phyloP scores from a whole-genome alignment of 1,140 invertebrate genomes.

The Listronotus bonariensis region DNA sequence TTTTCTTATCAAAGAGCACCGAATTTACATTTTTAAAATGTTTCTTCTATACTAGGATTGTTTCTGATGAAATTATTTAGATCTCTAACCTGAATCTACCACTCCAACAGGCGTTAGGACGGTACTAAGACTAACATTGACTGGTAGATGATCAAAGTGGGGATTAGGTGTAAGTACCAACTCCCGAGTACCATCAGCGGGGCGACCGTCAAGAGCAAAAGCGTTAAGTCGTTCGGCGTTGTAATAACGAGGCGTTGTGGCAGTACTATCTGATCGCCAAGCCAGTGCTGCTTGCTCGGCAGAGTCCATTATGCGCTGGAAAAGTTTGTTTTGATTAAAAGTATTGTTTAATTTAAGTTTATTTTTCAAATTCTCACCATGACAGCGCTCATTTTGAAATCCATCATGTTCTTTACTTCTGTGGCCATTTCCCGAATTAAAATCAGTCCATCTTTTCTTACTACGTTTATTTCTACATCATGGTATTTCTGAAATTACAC shows the following conservation, averaged over 20 bases:
- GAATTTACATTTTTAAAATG: too few species aligned
- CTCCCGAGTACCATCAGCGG: conserved; percentile 67
- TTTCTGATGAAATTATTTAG: not conserved
- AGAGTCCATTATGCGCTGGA: conserved; percentile 83
- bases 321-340: conserved; percentile 22
- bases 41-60: too few species aligned
- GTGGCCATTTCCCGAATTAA: conserved; percentile 80
- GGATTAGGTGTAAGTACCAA: conserved; percentile 70
- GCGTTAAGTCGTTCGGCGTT: conserved; percentile 74
- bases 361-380: conserved; percentile 68
- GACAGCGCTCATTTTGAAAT: conserved; percentile 86
- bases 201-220: conserved; percentile 71
- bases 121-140: conserved; percentile 85
- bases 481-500: conserved; percentile 68
- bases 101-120: conserved; percentile 79
- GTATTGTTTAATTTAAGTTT: not conserved
- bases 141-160: conserved; percentile 80
- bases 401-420: conserved; percentile 89
- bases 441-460: conserved; percentile 79
- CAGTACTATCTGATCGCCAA: conserved; percentile 58
- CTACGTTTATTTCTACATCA: conserved; percentile 71
- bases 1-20: too few species aligned
- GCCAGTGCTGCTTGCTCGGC: conserved; percentile 83
- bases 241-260: conserved; percentile 63
- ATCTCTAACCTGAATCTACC: conserved; percentile 22